Evolutionary conservation across 2,797 vertebrate genomes (phyloP).

Genomic region (Prunella strophiata): DNA sequence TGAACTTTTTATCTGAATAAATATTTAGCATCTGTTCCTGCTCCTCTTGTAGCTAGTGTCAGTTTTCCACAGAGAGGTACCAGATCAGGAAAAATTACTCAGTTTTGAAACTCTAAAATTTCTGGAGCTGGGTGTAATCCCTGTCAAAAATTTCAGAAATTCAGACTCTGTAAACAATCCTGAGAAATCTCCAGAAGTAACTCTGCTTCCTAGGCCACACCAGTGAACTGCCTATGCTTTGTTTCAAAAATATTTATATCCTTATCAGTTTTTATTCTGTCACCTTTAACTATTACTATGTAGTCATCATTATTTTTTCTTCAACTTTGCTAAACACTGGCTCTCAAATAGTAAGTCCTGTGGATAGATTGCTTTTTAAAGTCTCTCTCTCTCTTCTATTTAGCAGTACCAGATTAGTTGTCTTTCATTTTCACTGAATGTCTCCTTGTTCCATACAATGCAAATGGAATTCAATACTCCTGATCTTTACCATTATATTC

Average conservation of each 20-base stretch:
- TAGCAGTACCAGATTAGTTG: neutral
- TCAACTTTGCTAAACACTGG: neutral
- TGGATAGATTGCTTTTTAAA: slow-evolving; percentile 6
- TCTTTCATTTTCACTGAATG: neutral
- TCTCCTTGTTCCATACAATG: slow-evolving; percentile 17
- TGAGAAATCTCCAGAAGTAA: neutral
- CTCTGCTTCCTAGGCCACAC: neutral
- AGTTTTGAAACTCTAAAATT: neutral
- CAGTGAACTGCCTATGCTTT: neutral
- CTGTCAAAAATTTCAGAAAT: slow-evolving; percentile 24
- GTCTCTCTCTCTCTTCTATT: neutral
- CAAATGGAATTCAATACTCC: neutral
- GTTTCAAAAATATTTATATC: neutral
- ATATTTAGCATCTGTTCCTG: slow-evolving; percentile 44
- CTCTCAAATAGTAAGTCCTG: neutral
- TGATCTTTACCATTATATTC: slow-evolving; percentile 8
- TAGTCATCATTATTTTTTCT: neutral
- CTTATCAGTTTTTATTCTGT: neutral
- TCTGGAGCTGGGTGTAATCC: neutral
- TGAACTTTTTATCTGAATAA: slow-evolving; percentile 57
- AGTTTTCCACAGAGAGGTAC: slow-evolving; percentile 4
- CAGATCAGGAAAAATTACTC: neutral
- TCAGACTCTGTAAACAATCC: neutral
- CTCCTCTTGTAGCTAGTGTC: neutral
- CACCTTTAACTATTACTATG: neutral